A percentile compares a stretch with the other conserved stretches of the same genome.
Conservation (phyloP, 2,113 vertebrate genomes). For the Fregetta grallaria region DNA sequence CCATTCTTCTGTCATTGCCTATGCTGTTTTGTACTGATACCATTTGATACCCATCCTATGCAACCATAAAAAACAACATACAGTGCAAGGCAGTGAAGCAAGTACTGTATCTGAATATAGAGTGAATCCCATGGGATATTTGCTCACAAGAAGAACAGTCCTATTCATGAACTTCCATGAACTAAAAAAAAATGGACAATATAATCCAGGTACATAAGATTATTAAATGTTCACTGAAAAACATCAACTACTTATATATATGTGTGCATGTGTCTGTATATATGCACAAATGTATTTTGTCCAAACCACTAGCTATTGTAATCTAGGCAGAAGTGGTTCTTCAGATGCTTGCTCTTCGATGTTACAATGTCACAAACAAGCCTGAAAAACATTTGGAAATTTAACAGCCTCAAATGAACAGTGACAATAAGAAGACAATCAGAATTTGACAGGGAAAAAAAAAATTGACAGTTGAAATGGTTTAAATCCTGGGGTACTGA, state of each 20-base stretch:
- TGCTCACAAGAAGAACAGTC: neutral
- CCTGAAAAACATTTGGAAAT: neutral
- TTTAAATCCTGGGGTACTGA: neutral
- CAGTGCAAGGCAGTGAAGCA: neutral
- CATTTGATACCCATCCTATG: neutral
- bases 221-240: neutral
- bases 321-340: neutral
- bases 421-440: neutral
- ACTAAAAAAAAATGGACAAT: neutral
- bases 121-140: neutral
- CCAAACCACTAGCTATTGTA: neutral
- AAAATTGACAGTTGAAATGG: neutral
- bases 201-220: neutral
- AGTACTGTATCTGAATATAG: neutral
- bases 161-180: neutral
- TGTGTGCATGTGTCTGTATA: fast-evolving
- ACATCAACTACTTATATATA: neutral
- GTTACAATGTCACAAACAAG: neutral
- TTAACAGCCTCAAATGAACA: neutral
- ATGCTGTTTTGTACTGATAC: neutral
- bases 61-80: neutral
- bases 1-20: neutral
- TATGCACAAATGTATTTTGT: neutral
- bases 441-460: neutral
- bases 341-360: fast-evolving